A percentile compares a stretch with the other conserved stretches of the same genome.
These are phyloP conservation scores for Micromussa lordhowensis DNA, from an alignment of 92 coral and sea anemone genomes.

Conservation along the genomic window DNA sequence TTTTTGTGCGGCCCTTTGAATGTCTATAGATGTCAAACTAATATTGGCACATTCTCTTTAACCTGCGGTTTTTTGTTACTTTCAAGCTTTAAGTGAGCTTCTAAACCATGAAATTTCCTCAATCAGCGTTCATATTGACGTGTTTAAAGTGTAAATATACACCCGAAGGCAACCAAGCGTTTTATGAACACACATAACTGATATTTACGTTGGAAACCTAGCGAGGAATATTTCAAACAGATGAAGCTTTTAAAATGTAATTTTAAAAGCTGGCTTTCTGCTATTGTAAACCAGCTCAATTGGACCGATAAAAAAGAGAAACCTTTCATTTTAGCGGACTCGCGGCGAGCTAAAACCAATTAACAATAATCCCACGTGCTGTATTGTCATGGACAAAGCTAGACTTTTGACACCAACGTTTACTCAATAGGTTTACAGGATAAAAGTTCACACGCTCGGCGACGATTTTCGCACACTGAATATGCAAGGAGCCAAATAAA, in stretches of 20 bases:
- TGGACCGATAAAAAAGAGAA: constrained; percentile 19
- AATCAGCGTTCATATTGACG: constrained; percentile 29
- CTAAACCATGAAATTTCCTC: constrained; percentile 43
- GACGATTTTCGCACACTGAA: constrained; percentile 9
- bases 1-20: constrained; percentile 37
- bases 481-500: neutral
- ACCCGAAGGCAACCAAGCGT: constrained; percentile 31
- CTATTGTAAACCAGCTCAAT: constrained; percentile 6
- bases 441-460: constrained; percentile 25
- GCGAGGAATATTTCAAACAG: neutral
- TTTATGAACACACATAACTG: constrained; percentile 1
- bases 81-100: constrained; percentile 43
- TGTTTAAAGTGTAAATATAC: constrained; percentile 18
- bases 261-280: constrained; percentile 16
- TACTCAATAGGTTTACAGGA: constrained; percentile 19
- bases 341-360: neutral
- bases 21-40: constrained; percentile 21
- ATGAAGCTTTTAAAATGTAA: constrained; percentile 10
- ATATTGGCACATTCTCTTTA: constrained; percentile 22
- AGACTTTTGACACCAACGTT: constrained; percentile 16
- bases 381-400: constrained; percentile 44
- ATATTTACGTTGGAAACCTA: neutral
- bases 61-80: constrained; percentile 21
- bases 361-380: constrained; percentile 50
- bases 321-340: constrained; percentile 25